Evolutionary conservation across 2,888 invertebrate genomes (phyloP), one percentile per base, ranked within the genome.

Genomic region (Pinctada fucata): DNA sequence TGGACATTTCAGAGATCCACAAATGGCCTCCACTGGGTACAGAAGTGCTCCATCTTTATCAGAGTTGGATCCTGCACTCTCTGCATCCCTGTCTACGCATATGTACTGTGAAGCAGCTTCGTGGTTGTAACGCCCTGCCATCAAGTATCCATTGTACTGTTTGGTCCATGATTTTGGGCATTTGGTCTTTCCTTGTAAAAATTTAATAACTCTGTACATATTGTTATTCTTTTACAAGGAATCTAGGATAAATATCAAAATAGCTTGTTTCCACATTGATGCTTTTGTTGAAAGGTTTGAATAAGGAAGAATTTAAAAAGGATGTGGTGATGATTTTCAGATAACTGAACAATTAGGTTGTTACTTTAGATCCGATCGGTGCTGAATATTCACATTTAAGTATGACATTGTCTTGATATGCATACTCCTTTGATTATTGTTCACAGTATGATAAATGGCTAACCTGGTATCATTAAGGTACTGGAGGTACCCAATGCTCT

Each of bases 1-100:
- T 31, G 65, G 65, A 65, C 65, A 65, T 10, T n/a, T n/a, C n/a
- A 65, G 65, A 4, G 65, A 65, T 65, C 65, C 65, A 13, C 65
- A 65, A 5, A 16, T n/a, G 4, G 65, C 65, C n/a, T 65, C 65
- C 4, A 65, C 65, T 5, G 65, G 31, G n/a, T 65, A 65, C n/a
- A 65, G 31, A 4, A 65, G 65, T 13, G n/a, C 31, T 13, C 65
- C 65, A 10, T 13, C 65, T 16, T 16, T 5, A 65, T 65, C 65
- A 65, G 65, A 16, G n/a, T 65, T 65, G 31, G 16, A 16, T 65
- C 65, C 65, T n/a, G 65, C 31, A 5, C 65, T 5, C n/a, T 31
- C 5, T 31, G 31, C 31, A 31, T 31, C 31, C 31, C 31, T 31
- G 31, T 31, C 31, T 31, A 31, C 31, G 31, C 65, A 65, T 4